Evolutionary conservation across 2,888 invertebrate genomes (phyloP), one percentile per base, ranked within the genome.

Genomic region (Pammene aurita): DNA sequence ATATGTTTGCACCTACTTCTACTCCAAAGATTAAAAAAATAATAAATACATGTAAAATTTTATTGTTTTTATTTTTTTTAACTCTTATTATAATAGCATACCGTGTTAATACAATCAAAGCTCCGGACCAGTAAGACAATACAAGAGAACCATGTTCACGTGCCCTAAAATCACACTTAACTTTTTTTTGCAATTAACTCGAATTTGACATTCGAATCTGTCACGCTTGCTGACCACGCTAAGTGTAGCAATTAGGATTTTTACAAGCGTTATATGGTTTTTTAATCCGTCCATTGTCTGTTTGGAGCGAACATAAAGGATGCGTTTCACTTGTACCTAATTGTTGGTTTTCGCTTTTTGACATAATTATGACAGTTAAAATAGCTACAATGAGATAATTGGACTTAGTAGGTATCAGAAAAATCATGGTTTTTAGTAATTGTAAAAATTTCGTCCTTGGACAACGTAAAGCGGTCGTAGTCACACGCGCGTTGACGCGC

Each of bases 191-290:
- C 84, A 81, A 86, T 86, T 86, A 84, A 81, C 79, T 75, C 72
- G 77, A 82, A 88, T 87, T 85, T 86, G 86, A 86, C 84, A 83
- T 76, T 79, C 73, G 78, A 78, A 82, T 82, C 75, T 80, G 86
- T 86, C 81, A 85, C 84, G 88, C 81, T 82, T 76, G 72, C 76
- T 77, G 80, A 77, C 73, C 78, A 75, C 79, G 79, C 16, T 60
- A 77, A 78, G 76, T 75, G 60, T 72, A 67, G 78, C 80, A 87
- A 88, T 88, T 84, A 84, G 83, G 82, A 83, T 69, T 72, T 80
- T 79, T 76, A 77, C 79, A 80, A 83, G 77, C 80, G 77, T 82
- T 85, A 84, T 84, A 84, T 84, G 78, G 81, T 78, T 80, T 84
- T 84, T 83, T 84, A 88, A 86, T 80, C 77, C 80, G 85, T 88